A percentile compares a stretch with the other conserved stretches of the same genome.
These are phyloP conservation scores for Montipora cactus DNA, from an alignment of 64 coral and sea anemone genomes.

Conservation along the genomic window DNA sequence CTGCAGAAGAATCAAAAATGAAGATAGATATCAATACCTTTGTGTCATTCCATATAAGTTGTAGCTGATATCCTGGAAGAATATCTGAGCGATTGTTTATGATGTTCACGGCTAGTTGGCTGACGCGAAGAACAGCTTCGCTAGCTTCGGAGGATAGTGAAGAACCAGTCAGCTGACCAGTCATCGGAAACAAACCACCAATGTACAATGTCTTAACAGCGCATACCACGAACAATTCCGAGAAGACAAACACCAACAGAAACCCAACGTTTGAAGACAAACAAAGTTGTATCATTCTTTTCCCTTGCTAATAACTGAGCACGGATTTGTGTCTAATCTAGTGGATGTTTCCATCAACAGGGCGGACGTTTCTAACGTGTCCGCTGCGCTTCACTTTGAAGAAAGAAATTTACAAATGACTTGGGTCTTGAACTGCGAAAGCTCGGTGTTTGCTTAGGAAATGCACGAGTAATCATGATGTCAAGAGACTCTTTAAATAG, in stretches of 20 bases:
- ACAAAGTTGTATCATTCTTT: slow-evolving; percentile 22
- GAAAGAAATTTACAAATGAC: too few species aligned
- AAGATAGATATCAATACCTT: slow-evolving; percentile 65
- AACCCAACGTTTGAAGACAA: background rate
- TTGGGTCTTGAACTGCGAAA: too few species aligned
- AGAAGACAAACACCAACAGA: background rate
- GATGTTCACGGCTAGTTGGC: slow-evolving; percentile 64
- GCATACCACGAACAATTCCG: background rate
- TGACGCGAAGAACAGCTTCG: slow-evolving; percentile 20
- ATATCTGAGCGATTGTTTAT: slow-evolving; percentile 69
- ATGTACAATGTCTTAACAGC: slow-evolving; percentile 28
- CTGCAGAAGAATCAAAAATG: background rate
- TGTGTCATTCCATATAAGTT: slow-evolving; percentile 66
- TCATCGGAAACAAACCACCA: slow-evolving; percentile 66
- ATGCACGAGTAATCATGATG: too few species aligned
- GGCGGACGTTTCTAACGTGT: too few species aligned
- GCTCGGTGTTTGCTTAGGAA: too few species aligned
- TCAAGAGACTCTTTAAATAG: too few species aligned
- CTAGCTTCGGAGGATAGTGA: slow-evolving; percentile 15
- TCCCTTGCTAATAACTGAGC: background rate
- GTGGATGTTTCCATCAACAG: background rate
- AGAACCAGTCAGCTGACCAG: background rate
- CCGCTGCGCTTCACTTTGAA: too few species aligned
- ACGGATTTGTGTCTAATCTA: too few species aligned
- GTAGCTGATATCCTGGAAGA: slow-evolving; percentile 53